Percentiles rank a stretch among this genome's conserved stretches.
phyloP scores from a whole-genome alignment of 2,797 vertebrate genomes.

The Lophotriccus pileatus region DNA sequence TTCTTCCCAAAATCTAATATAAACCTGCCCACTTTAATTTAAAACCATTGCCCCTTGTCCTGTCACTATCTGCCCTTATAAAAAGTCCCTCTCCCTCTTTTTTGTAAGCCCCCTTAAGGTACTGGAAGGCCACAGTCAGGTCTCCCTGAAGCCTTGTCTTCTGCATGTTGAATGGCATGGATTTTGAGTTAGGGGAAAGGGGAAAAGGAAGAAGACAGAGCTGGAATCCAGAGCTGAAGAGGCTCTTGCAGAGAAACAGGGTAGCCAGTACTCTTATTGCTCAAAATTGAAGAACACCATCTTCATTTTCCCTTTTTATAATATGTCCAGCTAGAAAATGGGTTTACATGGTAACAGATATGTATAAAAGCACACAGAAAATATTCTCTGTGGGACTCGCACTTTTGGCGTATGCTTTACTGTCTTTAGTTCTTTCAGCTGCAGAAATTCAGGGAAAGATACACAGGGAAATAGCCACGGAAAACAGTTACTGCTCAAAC shows the following conservation, averaged over 20 bases:
- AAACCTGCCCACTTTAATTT: neutral
- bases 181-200: neutral
- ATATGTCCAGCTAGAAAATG: neutral
- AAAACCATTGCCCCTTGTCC: neutral
- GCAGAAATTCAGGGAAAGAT: neutral
- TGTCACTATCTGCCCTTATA: neutral
- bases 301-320: neutral
- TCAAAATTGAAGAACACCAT: neutral
- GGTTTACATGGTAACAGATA: neutral
- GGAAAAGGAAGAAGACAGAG: neutral
- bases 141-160: neutral
- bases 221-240: neutral
- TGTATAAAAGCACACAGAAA: neutral
- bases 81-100: neutral
- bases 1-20: neutral
- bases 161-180: neutral
- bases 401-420: neutral
- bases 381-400: neutral
- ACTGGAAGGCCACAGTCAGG: neutral
- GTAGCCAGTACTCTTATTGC: neutral
- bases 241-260: neutral
- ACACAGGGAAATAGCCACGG: neutral
- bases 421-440: neutral
- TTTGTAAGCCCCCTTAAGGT: accelerated
- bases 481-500: neutral